Base-by-base conservation (phyloP, 2,797 vertebrate species). In the Lophura swinhoii region DNA sequence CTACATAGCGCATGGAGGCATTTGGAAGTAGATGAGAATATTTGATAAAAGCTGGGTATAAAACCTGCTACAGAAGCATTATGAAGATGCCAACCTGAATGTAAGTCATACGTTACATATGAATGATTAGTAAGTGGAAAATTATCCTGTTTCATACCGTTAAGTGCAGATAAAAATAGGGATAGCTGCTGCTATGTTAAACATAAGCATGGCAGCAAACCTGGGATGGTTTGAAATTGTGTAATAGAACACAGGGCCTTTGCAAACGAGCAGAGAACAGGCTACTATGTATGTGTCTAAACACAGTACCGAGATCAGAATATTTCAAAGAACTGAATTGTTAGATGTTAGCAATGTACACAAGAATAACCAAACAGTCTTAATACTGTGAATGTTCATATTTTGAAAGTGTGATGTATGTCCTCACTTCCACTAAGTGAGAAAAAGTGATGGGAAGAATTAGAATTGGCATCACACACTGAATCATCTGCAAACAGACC, bases 41-140 rank as follows among this genome's bases (percentile, higher is more conserved):
- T 62, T 43, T 90, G 56, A 79, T 62, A 73, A 58, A 88, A 88
- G 22, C 66, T 93, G 80, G 33, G 14, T 73, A 53, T 94, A 73
- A 93, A 91, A 67, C 68, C 66, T 79, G 63, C 49, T 83, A 8
- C 64, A 79, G 79, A 53, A 82, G 17, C 48, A 48, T 26, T 51
- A 43, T 67, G 73, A 88, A 59, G 66, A 68, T 85, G 58, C 80
- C 72, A 93, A 49, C n/a, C 49, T 63, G 66, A 73, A n/a, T 87
- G 43, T 43, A 87, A 90, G 75, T 80, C 35, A 5, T n/a, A 41
- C 43, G 62, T 83, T 88, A 77, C 67, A 74, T 16, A 17, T n/a
- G 35, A 93, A 43, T 31, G 4, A n/a, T 77, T 44, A 83, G 29
- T 29, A 80, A 79, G 33, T 43, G 18, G 48, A 62, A 59, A 82